Base-by-base conservation (phyloP, 2,888 invertebrate species). In the Cenopis cana region DNA sequence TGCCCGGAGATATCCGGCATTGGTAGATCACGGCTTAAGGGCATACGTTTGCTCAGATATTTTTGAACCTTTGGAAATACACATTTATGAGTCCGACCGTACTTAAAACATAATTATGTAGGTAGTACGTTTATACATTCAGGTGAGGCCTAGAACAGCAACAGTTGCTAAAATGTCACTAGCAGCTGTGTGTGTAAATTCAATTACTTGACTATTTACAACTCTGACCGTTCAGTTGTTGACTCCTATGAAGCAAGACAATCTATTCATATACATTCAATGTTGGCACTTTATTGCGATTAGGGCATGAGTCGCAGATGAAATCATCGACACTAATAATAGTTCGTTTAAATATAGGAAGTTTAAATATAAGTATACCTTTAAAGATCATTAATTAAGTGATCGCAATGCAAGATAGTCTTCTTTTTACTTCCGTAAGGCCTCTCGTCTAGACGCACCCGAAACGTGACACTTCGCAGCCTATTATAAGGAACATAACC, bases 241-340 rank as follows among this genome's bases (percentile, higher is more conserved):
- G 69, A 64, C 69, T 62, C 49, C 50, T 69, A 64, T 69, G 56
- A 69, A 69, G 60, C 46, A 55, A 52, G 46, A 18, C 46, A 66
- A 33, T 24, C 18, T 54, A 41, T 59, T 52, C 46, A 54, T 70
- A 52, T 60, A 54, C 54, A 70, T 33, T 50, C 41, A 65, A 59
- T 50, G 64, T 50, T 61, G 46, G 33, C 36, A 62, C 49, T 69
- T 55, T 60, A 68, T 29, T 38, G 33, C 33, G 54, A 68, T 68
- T 38, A 68, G 52, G 29, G 68, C 59, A 41, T 55, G 52, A 68
- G 54, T 69, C 33, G 8, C n/a, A 18, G 60, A 70, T 66, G 66
- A 66, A 70, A 60, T 66, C 70, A 70, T 70, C 41, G 59, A 41
- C 70, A n/a, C 46, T 33, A 50, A 52, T 33, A 33, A 8, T 33